Percentiles rank a stretch among this genome's conserved stretches.
phyloP scores from a whole-genome alignment of 1,140 invertebrate genomes.

The Cyrtorhinus lividipennis region DNA sequence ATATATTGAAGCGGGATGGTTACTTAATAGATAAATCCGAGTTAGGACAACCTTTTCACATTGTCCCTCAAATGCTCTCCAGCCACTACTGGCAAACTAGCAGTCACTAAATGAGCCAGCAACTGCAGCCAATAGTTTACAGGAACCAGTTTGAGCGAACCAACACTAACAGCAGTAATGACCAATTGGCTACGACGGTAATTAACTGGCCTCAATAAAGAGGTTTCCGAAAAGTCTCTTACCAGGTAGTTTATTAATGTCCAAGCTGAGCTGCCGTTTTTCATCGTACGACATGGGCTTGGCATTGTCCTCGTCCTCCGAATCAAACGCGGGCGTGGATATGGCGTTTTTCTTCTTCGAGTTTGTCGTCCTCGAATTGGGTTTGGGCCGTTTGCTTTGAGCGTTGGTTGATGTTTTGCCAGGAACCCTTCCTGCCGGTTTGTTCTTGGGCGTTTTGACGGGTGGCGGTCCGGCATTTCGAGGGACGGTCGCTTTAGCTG shows the following conservation, averaged over 20 bases:
- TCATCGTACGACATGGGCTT: conserved; percentile 99
- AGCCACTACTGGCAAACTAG: too few relatives aligned
- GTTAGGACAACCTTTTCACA: too few relatives aligned
- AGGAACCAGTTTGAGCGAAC: too few relatives aligned
- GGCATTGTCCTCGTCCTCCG: conserved; percentile 92
- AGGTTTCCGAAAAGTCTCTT: too few relatives aligned
- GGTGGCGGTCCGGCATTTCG: conserved; percentile 24
- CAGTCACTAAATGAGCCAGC: too few relatives aligned
- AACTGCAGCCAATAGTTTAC: too few relatives aligned
- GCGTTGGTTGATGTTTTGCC: conserved; percentile 34
- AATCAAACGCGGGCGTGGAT: conserved; percentile 47
- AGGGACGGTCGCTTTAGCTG: conserved; percentile 9
- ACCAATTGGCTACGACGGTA: too few relatives aligned
- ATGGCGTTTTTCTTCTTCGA: conserved; percentile 28
- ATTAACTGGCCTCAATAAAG: too few relatives aligned
- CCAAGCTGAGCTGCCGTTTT: conserved; percentile 92
- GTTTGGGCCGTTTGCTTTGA: conserved; percentile 43
- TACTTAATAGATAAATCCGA: too few relatives aligned
- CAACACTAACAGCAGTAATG: too few relatives aligned
- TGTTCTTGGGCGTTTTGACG: conserved; percentile 38
- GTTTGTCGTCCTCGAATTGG: conserved; percentile 30
- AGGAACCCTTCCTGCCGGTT: conserved; percentile 33
- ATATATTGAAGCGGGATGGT: too few relatives aligned
- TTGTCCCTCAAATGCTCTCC: too few relatives aligned
- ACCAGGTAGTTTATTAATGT: conserved; percentile 98